phyloP scores from a whole-genome alignment of 2,797 vertebrate genomes.

The Lagodon rhomboides region DNA sequence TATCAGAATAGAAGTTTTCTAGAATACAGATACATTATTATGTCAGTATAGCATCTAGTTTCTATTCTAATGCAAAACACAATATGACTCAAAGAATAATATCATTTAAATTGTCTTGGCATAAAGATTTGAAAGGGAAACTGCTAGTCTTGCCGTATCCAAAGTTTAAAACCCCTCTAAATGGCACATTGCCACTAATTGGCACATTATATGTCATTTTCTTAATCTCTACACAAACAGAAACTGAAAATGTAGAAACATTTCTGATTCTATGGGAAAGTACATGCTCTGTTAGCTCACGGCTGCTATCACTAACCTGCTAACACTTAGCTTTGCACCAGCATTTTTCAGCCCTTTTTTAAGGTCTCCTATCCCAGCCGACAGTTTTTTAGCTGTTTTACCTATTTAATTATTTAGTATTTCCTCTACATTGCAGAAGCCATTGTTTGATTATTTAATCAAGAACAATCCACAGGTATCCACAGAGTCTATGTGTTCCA shows the following conservation, averaged over 20 bases:
- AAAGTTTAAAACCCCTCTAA: background rate
- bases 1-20: no score
- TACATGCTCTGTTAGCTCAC: conserved; percentile 15
- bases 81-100: background rate
- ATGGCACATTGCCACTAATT: no score
- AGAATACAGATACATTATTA: background rate
- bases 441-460: background rate
- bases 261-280: background rate
- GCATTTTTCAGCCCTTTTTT: conserved; percentile 40
- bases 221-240: background rate
- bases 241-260: background rate
- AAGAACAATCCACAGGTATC: background rate
- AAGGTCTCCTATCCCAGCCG: conserved; percentile 6
- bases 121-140: background rate
- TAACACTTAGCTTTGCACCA: conserved; percentile 12
- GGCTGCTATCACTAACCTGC: conserved; percentile 38
- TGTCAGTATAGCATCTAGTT: background rate
- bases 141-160: background rate
- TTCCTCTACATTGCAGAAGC: background rate
- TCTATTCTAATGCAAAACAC: background rate
- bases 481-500: background rate
- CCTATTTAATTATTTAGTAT: background rate
- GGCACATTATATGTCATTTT: no score
- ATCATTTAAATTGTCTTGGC: background rate
- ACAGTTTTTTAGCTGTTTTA: background rate